Evolutionary conservation across 2,888 invertebrate species (phyloP), one percentile per base, ranked within the genome.

Genomic region (Drosophila conformis): DNA sequence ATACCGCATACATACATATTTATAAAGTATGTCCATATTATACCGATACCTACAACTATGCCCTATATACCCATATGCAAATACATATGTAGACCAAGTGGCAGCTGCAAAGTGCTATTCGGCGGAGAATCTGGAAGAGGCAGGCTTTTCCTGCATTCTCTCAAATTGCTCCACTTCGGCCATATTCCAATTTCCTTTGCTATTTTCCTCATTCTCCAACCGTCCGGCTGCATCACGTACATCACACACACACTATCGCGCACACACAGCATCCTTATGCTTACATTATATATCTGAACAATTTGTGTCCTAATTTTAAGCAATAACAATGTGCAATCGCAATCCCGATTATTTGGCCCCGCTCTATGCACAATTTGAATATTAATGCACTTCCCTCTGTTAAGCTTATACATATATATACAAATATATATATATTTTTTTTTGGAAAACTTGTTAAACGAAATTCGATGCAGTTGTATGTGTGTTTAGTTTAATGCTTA

Each of bases 271-370:
- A 46, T 46, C 13, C 13, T 46, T 21, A 21, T 21, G 46, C 46
- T 46, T 25, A 15, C 15, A 25, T 46, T 46, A 57, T 54, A 29
- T 49, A 57, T 61, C 42, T 56, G 62, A 77, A 66, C 70, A 21
- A 59, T 68, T 65, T 49, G 53, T 63, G 51, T 68, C 27, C 69
- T 69, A 40, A 71, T 67, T 60, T 74, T 79, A 78, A 87, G 82
- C 51, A 74, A 56, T 38, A 38, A 75, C 59, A 64, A 68, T 63
- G 90, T 87, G 90, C 84, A 90, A 88, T 80, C 64, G 25, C 69
- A 67, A 60, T 64, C 29, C 40, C 36, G 27, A 33, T 31, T 33
- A 33, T 46, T n/a, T 68, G 7, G 11, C 40, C 27, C 27, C 27
- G 25, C 10, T 57, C 29, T 40, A n/a, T 27, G 36, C 56, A 53